phyloP scores from a whole-genome alignment of 2,113 vertebrate species.

The Natator depressus region DNA sequence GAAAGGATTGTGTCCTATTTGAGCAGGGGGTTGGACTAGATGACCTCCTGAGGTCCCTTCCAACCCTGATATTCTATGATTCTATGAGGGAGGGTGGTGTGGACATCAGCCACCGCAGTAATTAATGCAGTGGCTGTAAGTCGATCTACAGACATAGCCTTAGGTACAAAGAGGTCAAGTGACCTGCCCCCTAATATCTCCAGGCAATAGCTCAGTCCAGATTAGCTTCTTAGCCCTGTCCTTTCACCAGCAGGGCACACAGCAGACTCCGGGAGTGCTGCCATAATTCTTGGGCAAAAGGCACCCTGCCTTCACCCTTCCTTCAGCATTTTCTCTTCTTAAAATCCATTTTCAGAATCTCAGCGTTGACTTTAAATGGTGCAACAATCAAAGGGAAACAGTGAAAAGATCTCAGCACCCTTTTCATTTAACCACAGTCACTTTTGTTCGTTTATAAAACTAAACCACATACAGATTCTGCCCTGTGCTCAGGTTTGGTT shows the following conservation, averaged over 20 bases:
- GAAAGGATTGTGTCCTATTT: too few relatives aligned
- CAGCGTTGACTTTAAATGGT: not conserved
- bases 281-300: not conserved
- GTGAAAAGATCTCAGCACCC: not conserved
- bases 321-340: not conserved
- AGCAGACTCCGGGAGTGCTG: not conserved
- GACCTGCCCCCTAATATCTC: rapidly evolving
- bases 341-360: not conserved
- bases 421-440: not conserved
- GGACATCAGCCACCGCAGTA: too few relatives aligned
- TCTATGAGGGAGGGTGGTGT: too few relatives aligned
- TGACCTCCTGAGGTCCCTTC: too few relatives aligned
- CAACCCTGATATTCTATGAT: too few relatives aligned
- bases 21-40: too few relatives aligned
- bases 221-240: not conserved
- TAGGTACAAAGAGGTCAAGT: not conserved
- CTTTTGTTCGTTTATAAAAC: not conserved
- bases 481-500: not conserved
- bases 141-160: too few relatives aligned
- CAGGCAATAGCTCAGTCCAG: rapidly evolving
- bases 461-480: not conserved
- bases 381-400: constrained; percentile 20
- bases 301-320: not conserved
- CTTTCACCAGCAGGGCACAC: not conserved
- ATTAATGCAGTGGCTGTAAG: too few relatives aligned